Percentiles rank a stretch among this genome's conserved stretches.
phyloP scores from a whole-genome alignment of 37 sponge, comb jelly and placozoan species.

The Crambe crambe region DNA sequence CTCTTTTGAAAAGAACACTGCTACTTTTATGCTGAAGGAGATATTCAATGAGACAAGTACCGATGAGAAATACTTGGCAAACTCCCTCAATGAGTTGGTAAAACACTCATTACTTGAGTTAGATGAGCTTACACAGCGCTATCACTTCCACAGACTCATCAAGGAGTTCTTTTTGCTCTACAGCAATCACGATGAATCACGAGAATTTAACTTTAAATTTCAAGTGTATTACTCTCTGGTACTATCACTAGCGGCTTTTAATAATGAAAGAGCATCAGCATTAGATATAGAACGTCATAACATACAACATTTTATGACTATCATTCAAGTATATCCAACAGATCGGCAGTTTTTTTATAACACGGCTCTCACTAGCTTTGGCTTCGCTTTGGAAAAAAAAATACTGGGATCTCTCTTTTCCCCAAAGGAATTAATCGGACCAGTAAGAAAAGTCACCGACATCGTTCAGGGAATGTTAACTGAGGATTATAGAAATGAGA shows the following conservation, averaged over 20 bases:
- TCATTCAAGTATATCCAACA: not conserved
- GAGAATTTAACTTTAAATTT: constrained; percentile 9
- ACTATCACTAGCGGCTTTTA: not conserved
- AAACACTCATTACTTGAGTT: constrained; percentile 15
- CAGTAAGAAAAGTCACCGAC: not conserved
- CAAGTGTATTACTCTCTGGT: not conserved
- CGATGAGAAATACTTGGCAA: not conserved
- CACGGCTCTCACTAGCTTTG: not conserved
- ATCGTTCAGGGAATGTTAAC: not conserved
- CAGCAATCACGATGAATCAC: not conserved
- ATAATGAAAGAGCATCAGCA: not conserved
- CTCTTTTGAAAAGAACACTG: not conserved
- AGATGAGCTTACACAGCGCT: not conserved
- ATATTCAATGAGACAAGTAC: not conserved
- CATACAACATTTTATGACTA: constrained; percentile 7
- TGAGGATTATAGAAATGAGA: not conserved
- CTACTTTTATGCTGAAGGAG: not conserved
- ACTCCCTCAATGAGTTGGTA: not conserved
- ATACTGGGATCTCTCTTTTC: not conserved
- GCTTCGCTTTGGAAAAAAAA: not conserved
- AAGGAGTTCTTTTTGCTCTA: constrained; percentile 12
- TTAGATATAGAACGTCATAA: constrained; percentile 43
- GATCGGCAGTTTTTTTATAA: not conserved
- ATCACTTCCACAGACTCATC: constrained; percentile 38
- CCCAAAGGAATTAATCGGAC: constrained; percentile 3